Base-by-base conservation (phyloP, 1,140 invertebrate genomes). In the Drosophila parabipectinata region DNA sequence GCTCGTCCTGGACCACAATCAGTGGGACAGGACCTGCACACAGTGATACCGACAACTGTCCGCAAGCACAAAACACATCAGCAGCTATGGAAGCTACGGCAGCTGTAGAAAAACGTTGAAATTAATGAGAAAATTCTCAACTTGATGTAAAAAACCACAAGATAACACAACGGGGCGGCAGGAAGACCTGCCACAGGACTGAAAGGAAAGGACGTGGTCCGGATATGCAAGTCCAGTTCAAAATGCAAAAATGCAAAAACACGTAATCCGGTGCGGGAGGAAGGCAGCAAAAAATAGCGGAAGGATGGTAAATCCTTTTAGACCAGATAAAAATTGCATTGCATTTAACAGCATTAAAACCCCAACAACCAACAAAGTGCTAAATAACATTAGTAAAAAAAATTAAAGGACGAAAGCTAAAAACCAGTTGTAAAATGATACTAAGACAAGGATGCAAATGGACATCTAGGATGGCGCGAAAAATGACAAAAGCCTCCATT, bases 121-220 rank as follows among this genome's bases (percentile, higher is more conserved):
- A 87, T 87, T 87, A 87, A 88, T 87, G 82, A 87, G 82, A 88
- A 87, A 87, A 87, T 87, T 87, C 82, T 79, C 82, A 59, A 77
- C 83, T 87, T 87, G 66, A 87, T 75, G 68, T 77, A 75, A 71
- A 85, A 87, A 87, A 79, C 82, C 83, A 24, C 78, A 82, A 87
- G 82, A 87, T 87, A 87, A 78, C 82, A 81, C 77, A 63, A 71
- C 76, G 37, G 69, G 45, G 12, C 15, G 21, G 51, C 37, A 52
- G 39, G 30, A 44, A 14, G 2, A 1, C 4, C 1, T 18, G 18
- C 12, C 3, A 14, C 4, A 41, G 7, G 41, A 18, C 26, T 28
- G 41, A 60, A 37, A 45, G 44, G 30, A 67, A 34, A 57, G 77
- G 50, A 57, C 45, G 39, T 54, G 57, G 48, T n/a, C 56, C 48